A percentile compares a stretch with the other conserved stretches of the same genome.
These are phyloP conservation scores for Hydrozoanthus gracilis DNA, from an alignment of 92 coral and sea anemone species.

Conservation along the genomic window DNA sequence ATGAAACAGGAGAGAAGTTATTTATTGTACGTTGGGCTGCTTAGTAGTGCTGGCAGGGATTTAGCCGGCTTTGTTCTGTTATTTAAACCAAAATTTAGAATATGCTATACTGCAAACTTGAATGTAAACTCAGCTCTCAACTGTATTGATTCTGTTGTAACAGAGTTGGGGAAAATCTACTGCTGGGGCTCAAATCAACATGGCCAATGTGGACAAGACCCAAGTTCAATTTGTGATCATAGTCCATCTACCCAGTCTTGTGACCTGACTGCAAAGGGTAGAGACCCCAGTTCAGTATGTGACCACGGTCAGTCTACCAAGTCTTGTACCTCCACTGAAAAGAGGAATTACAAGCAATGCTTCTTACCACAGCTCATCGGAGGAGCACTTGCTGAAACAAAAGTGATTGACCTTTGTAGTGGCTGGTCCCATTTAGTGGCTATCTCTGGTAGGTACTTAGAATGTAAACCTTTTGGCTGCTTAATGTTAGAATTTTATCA, in stretches of 20 bases:
- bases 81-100: too few relatives aligned
- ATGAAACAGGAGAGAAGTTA: too few relatives aligned
- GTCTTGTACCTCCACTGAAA: slow-evolving; percentile 14
- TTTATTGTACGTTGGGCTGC: too few relatives aligned
- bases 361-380: slow-evolving; percentile 64
- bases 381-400: slow-evolving; percentile 54
- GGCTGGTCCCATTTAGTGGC: slow-evolving; percentile 87
- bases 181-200: slow-evolving; percentile 92
- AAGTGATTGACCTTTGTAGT: slow-evolving; percentile 54
- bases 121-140: not conserved
- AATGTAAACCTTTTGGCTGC: too few relatives aligned
- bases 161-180: slow-evolving; percentile 68
- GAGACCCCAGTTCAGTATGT: not conserved
- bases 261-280: too few relatives aligned
- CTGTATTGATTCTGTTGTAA: not conserved
- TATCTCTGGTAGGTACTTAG: slow-evolving; percentile 55
- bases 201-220: slow-evolving; percentile 77
- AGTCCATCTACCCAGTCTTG: not conserved
- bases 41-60: too few relatives aligned
- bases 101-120: not conserved
- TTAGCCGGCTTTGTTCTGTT: too few relatives aligned
- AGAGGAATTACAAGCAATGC: slow-evolving; percentile 13
- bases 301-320: not conserved
- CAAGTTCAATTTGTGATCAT: not conserved
- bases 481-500: too few relatives aligned